Percentiles rank a stretch among this genome's conserved stretches.
Evolutionary conservation across 2,888 invertebrate genomes (phyloP).

Genomic region (Muschampia staudingeri): DNA sequence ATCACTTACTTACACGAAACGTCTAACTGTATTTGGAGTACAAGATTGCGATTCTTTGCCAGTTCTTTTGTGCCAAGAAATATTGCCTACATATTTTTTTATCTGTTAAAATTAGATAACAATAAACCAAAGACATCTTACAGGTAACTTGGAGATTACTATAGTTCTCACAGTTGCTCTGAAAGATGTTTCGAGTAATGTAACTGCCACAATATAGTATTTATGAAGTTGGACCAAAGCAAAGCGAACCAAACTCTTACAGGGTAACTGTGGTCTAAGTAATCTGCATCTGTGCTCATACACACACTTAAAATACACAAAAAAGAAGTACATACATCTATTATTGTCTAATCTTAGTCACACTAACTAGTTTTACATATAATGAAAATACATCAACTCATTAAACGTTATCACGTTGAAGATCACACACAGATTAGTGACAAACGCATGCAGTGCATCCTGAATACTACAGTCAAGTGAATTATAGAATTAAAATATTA

Average conservation of each 20-base stretch:
- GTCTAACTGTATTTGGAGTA: background rate
- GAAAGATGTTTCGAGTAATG: slow-evolving; percentile 87
- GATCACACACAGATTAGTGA: slow-evolving; percentile 81
- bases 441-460: slow-evolving; percentile 71
- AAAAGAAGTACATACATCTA: slow-evolving; percentile 39
- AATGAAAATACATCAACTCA: slow-evolving; percentile 34
- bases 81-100: background rate
- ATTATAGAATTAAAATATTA: slow-evolving; percentile 32
- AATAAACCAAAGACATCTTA: slow-evolving; percentile 35
- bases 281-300: slow-evolving; percentile 40
- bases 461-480: slow-evolving; percentile 27
- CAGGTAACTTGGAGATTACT: slow-evolving; percentile 43
- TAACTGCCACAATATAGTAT: slow-evolving; percentile 86
- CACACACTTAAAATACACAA: background rate
- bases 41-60: background rate
- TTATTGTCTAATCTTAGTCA: slow-evolving; percentile 57
- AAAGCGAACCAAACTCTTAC: slow-evolving; percentile 76
- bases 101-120: background rate
- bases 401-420: slow-evolving; percentile 68
- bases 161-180: slow-evolving; percentile 84
- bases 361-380: slow-evolving; percentile 46
- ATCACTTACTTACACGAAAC: no score
- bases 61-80: background rate
- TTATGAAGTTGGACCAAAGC: slow-evolving; percentile 36
- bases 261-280: slow-evolving; percentile 85